phyloP scores from a whole-genome alignment of 1,140 invertebrate genomes.

The Phenacoccus solenopsis region DNA sequence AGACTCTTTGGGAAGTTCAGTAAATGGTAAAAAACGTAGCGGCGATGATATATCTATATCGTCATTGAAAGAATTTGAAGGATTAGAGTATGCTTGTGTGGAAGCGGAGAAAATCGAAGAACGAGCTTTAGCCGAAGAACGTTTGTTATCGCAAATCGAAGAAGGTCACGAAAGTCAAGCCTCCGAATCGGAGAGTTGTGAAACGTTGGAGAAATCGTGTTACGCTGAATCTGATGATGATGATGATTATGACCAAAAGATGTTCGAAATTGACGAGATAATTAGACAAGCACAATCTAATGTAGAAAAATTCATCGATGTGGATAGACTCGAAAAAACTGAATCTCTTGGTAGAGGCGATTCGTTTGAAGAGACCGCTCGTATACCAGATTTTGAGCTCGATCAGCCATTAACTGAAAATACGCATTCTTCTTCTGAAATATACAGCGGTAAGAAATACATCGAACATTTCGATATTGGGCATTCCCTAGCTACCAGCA shows the following conservation, averaged over 20 bases:
- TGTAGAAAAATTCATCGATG: slow-evolving; percentile 46
- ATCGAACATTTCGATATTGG: slow-evolving; percentile 27
- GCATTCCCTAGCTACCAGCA: slow-evolving; percentile 33
- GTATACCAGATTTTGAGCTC: slow-evolving; percentile 37
- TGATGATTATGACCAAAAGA: slow-evolving; percentile 53
- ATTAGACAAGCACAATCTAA: slow-evolving; percentile 55
- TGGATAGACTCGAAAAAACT: slow-evolving; percentile 37
- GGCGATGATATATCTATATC: slow-evolving; percentile 83
- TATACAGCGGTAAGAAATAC: slow-evolving; percentile 26
- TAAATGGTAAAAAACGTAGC: slow-evolving; percentile 46
- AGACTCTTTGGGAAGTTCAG: slow-evolving; percentile 52
- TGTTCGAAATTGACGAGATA: slow-evolving; percentile 61
- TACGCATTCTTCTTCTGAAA: slow-evolving; percentile 20
- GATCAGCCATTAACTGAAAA: slow-evolving; percentile 31
- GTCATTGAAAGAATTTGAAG: slow-evolving; percentile 89
- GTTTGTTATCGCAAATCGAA: slow-evolving; percentile 57
- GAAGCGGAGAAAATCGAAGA: slow-evolving; percentile 69
- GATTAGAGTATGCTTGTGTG: slow-evolving; percentile 73
- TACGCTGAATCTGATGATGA: slow-evolving; percentile 36
- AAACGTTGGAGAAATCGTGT: slow-evolving; percentile 45
- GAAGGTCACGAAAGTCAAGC: slow-evolving; percentile 50
- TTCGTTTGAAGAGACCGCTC: slow-evolving; percentile 38
- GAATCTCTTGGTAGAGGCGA: slow-evolving; percentile 37
- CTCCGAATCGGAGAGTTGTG: slow-evolving; percentile 51
- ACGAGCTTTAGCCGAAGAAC: slow-evolving; percentile 64